Evolutionary conservation across 2,113 vertebrate genomes (phyloP).

Genomic region (Rhadina sibilatrix): DNA sequence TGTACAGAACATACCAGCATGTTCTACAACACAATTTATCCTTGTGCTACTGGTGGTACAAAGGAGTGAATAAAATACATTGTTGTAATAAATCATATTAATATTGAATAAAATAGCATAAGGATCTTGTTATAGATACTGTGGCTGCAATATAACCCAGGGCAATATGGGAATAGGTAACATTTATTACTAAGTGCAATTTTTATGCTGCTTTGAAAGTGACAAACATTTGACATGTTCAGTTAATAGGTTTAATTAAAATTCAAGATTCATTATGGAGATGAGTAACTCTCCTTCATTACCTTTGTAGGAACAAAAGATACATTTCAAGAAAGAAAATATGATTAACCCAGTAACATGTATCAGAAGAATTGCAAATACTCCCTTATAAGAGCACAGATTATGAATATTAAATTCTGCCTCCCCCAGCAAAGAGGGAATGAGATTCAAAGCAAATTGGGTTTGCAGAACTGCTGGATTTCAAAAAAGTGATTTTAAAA

Average conservation of each 20-base stretch:
- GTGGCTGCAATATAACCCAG: conserved; percentile 6
- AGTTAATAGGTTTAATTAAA: conserved; percentile 64
- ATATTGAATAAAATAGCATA: background rate
- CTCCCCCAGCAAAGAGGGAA: background rate
- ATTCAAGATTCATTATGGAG: conserved; percentile 55
- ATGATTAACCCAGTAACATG: conserved; percentile 35
- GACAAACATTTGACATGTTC: conserved; percentile 49
- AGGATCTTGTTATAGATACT: background rate
- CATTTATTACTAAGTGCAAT: conserved; percentile 7
- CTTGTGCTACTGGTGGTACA: background rate
- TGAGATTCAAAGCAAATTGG: background rate
- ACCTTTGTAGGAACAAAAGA: conserved; percentile 53
- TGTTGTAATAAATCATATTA: conserved; percentile 47
- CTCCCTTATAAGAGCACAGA: background rate
- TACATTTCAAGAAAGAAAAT: conserved; percentile 33
- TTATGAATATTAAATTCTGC: conserved; percentile 53
- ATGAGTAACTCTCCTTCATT: conserved; percentile 48
- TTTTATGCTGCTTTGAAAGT: conserved; percentile 33
- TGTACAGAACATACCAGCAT: background rate
- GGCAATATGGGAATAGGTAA: background rate
- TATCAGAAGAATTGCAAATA: conserved; percentile 38
- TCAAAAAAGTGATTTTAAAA: conserved; percentile 25
- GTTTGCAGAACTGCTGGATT: conserved; percentile 28
- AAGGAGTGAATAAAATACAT: conserved; percentile 22
- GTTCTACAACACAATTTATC: conserved; percentile 12